Evolutionary conservation across 53 echinoderm and acorn worm genomes (phyloP).

Genomic region (Crossaster papposus): DNA sequence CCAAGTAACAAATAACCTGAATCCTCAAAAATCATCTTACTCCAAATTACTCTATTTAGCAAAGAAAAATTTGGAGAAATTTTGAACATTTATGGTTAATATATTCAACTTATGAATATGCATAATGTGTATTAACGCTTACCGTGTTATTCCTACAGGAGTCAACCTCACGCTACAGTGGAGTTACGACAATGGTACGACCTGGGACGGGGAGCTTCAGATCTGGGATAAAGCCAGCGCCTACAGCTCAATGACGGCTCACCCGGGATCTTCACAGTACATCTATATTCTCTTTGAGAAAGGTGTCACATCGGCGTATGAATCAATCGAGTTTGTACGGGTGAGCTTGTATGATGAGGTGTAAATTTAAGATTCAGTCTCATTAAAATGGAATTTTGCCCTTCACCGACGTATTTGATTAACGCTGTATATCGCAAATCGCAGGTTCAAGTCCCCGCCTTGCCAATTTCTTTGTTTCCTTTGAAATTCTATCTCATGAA

Average conservation of each 20-base stretch:
- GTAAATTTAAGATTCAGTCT: too few relatives aligned
- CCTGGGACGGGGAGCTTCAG: slow-evolving; percentile 62
- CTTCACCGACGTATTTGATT: too few relatives aligned
- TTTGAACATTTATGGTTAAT: background rate
- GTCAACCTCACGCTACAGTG: slow-evolving; percentile 75
- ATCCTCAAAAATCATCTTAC: too few relatives aligned
- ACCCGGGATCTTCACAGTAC: slow-evolving; percentile 32
- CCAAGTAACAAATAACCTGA: too few relatives aligned
- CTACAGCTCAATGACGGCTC: slow-evolving; percentile 78
- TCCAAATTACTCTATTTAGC: too few relatives aligned
- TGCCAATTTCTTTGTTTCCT: too few relatives aligned
- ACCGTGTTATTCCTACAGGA: slow-evolving; percentile 43
- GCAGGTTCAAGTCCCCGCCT: too few relatives aligned
- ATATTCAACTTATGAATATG: background rate
- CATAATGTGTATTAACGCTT: background rate
- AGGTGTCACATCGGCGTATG: slow-evolving; percentile 5
- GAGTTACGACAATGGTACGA: slow-evolving; percentile 83
- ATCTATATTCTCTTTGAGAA: slow-evolving; percentile 62
- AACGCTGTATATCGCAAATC: too few relatives aligned
- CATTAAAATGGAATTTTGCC: too few relatives aligned
- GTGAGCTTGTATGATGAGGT: slow-evolving; percentile 34
- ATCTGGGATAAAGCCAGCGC: slow-evolving; percentile 74
- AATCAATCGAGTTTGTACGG: slow-evolving; percentile 48
- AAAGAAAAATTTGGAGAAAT: too few relatives aligned
- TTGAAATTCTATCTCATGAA: too few relatives aligned